Base-by-base conservation (phyloP, 2,888 invertebrate species). In the Trachelus iudaicus region DNA sequence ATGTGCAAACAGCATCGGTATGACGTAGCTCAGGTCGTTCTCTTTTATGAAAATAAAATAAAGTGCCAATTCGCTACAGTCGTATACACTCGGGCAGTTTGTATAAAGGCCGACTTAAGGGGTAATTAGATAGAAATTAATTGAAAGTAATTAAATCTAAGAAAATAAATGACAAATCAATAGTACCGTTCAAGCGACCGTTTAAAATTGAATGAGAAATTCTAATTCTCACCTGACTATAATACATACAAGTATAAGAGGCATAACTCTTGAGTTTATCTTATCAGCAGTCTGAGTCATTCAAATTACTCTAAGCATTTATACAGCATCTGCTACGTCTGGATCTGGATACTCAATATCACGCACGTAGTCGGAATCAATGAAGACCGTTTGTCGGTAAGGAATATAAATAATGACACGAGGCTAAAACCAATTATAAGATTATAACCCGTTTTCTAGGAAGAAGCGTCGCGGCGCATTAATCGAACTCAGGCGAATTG, bases 371-470 rank as follows among this genome's bases (percentile, higher is more conserved):
- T 82, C 78, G 80, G 80, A 83, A 84, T 84, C 84, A 79, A 82
- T 80, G 75, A 78, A 73, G 81, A 80, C 81, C 79, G 77, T 84
- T 81, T 81, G 82, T 81, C 56, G 56, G 56, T 56, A 56, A 56
- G 23, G 6, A 56, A 79, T 74, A 84, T 85, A 82, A 83, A 83
- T 83, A 83, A 79, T 74, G 80, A 78, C 80, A 56, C 81, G 80
- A 77, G 56, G 76, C 76, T 75, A 76, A 77, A 77, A 80, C 80
- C 80, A 82, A 80, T 82, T 79, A 56, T 56, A 56, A 56, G 23
- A 56, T 56, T 56, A 82, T 76, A 73, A 76, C 73, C 75, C 75
- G 82, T 77, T 79, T 76, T 74, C 75, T 73, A 75, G 35, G 73
- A n/a, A 77, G 69, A 76, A 69, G 78, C 75, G 79, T 79, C 79